Evolutionary conservation across 2,888 invertebrate genomes (phyloP), one percentile per base, ranked within the genome.

Genomic region (Sinelater perroti): DNA sequence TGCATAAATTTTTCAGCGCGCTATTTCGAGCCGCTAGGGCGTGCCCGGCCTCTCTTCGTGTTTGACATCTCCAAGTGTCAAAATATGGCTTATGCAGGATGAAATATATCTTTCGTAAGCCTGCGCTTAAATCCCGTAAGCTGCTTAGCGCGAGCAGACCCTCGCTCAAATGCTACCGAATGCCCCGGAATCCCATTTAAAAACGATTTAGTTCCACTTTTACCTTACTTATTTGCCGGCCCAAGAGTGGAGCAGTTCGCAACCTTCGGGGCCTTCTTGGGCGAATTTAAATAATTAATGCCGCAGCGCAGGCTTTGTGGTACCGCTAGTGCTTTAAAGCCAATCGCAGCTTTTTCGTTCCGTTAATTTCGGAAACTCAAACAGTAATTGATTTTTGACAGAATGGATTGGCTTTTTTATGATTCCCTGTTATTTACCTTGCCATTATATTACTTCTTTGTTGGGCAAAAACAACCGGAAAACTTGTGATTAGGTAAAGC

Each of bases 61-160:
- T 62, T 59, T 38, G 42, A 59, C 61, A 59, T 55, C 24, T 59
- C 49, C 42, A 54, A 58, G 52, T 62, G 61, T 62, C 61, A 62
- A 62, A 62, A 62, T 59, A 62, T 46, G 53, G 53, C 58, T 55
- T 62, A 55, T 42, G 26, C 16, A 21, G 54, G 49, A 50, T 50
- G 55, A 54, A 51, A 60, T 56, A 56, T 56, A 44, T 50, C 56
- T 42, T 36, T 42, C 40, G 30, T 49, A 42, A 49, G 49, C 49
- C 47, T 24, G 10, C 30, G 31, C 40, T 47, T 55, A 55, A 55
- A 42, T 55, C 57, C 31, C 16, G 45, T 57, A 52, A 57, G 57
- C 46, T 21, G 45, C 51, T 46, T 50, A 50, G 18, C 20, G 14
- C 38, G 36, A 21, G 51, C 51, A 24, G 26, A 28, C 28, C 55